Evolutionary conservation across 2,888 invertebrate species (phyloP), one percentile per base, ranked within the genome.

Genomic region (Orthosia cruda): DNA sequence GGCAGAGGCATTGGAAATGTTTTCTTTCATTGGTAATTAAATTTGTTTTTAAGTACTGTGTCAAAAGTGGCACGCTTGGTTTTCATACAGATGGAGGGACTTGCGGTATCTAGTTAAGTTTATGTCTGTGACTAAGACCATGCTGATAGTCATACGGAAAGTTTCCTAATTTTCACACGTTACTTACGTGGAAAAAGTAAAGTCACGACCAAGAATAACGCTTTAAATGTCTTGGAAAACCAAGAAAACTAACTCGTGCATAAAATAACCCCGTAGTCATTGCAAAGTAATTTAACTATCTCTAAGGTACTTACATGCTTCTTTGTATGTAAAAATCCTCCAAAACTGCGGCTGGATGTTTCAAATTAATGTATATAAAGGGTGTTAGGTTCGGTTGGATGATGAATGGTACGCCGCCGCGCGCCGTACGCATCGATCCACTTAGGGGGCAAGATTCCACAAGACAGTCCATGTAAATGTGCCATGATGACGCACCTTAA

Each of bases 401-500:
- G 92, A 93, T 93, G 92, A 92, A 94, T 93, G 91, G 87, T 86
- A 85, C 86, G 86, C 80, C 67, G 83, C 78, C 89, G 88, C 85
- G 86, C 89, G 88, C 88, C 80, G 82, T 88, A 86, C 89, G 84
- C 89, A 94, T 94, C 94, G 94, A 94, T 93, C 93, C 90, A 85
- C 80, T 79, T 77, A 81, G 84, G 87, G 88, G 89, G 89, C 88
- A 87, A 89, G 83, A 88, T 90, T 89, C 84, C 83, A 86, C 89
- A 90, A 89, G 89, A 88, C 87, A 86, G 84, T 74, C 84, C 77
- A 89, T 89, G 87, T 86, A 87, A 87, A 88, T 88, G 77, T 77
- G 79, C 76, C 58, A 72, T 66, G 76, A 71, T 86, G 86, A 86
- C 77, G 84, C 84, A 80, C 77, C 74, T 82, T n/a, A n/a, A n/a